Evolutionary conservation across 1,140 invertebrate species (phyloP), one percentile per base, ranked within the genome.

Genomic region (Lucilia sericata): DNA sequence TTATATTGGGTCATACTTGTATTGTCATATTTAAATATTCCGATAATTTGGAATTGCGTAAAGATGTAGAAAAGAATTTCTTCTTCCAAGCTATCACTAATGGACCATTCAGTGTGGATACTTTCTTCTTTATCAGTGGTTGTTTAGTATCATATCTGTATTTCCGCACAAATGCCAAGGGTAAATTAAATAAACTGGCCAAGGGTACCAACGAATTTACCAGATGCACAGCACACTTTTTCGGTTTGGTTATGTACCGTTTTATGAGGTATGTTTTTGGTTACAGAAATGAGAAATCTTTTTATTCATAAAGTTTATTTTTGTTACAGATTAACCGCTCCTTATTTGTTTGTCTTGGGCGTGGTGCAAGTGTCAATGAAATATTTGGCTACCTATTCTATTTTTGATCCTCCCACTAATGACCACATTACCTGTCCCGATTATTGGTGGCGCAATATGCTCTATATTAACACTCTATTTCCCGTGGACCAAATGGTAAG

Each of bases 1-100:
- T 98, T 0, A 96, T 99, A 74, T 93, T 98, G 2, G 97, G 97
- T 0, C 97, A 99, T 90, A 96, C 96, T 0, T 97, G 94, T 91
- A 96, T 96, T 88, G 94, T 95, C 80, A 94, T 94, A 2, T 97
- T 96, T 89, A 96, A 96, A 92, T 96, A 96, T 88, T 95, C 96
- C 2, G 96, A 97, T 88, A 97, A 97, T 89, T 96, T 95, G 91
- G 95, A 95, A 75, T 94, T 96, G 85, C 92, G 96, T 78, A 95
- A 94, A 85, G 92, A 96, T 34, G 93, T 96, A 14, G 95, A 97
- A 88, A 95, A 95, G 88, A 94, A 95, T 86, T 95, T 96, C 90
- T 92, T 95, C 84, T 96, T 96, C 88, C 96, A 97, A 91, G 95
- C 96, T 0, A 95, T 97, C 47, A 94, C 95, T 14, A 98, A 97